Evolutionary conservation across 2,888 invertebrate species (phyloP).

Genomic region (Limenitis camilla): DNA sequence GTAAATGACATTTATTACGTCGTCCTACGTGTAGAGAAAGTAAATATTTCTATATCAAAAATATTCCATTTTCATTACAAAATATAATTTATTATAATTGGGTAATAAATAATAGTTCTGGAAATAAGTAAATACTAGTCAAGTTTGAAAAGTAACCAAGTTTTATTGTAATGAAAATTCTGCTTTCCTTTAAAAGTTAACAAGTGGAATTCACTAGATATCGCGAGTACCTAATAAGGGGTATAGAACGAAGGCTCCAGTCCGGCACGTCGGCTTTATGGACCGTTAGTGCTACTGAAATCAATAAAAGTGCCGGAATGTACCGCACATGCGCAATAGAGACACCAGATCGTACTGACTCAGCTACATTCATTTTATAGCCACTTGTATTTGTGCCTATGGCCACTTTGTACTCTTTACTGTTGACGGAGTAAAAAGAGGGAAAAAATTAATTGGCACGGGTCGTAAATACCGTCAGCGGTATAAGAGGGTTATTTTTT

Average conservation of each 20-base stretch:
- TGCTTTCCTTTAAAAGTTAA: slow-evolving; percentile 46
- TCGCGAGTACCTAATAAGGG: slow-evolving; percentile 71
- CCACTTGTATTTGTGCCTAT: slow-evolving; percentile 74
- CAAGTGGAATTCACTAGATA: slow-evolving; percentile 59
- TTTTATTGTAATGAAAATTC: not conserved
- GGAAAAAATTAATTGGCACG: slow-evolving; percentile 52
- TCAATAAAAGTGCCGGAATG: slow-evolving; percentile 79
- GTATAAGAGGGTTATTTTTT: slow-evolving; percentile 39
- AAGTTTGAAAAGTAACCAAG: not conserved
- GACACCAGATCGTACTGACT: slow-evolving; percentile 56
- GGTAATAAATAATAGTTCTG: too few species aligned
- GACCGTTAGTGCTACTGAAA: slow-evolving; percentile 81
- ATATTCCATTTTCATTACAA: not conserved
- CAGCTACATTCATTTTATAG: slow-evolving; percentile 73
- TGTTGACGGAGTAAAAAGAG: slow-evolving; percentile 60
- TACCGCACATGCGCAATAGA: slow-evolving; percentile 72
- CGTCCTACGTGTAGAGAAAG: slow-evolving; percentile 38
- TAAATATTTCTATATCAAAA: slow-evolving; percentile 7
- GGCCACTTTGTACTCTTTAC: slow-evolving; percentile 66
- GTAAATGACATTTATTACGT: slow-evolving; percentile 44
- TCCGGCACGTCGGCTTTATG: slow-evolving; percentile 71
- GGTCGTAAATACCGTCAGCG: slow-evolving; percentile 42
- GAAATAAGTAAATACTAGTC: too few species aligned
- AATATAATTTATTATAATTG: not conserved
- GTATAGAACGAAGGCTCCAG: slow-evolving; percentile 61